These are phyloP conservation scores for Tetanocera ferruginea DNA, from an alignment of 2,888 invertebrate genomes.

Conservation along the genomic window DNA sequence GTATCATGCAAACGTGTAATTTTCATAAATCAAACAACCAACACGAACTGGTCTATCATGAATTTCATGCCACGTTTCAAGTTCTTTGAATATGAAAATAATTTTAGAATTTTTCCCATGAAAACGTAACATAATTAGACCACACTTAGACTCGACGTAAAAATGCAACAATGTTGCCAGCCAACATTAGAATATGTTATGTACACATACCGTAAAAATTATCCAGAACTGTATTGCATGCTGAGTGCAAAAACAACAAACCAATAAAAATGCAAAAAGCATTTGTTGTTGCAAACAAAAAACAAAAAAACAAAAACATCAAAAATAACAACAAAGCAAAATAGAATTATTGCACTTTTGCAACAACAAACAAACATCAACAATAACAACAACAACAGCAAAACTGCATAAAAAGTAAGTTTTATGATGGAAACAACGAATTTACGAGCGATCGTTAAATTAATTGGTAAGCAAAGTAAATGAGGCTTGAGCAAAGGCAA, in stretches of 20 bases:
- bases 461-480: slow-evolving; percentile 58
- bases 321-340: background rate
- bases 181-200: background rate
- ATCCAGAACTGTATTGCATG: background rate
- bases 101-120: slow-evolving; percentile 17
- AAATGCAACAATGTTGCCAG: slow-evolving; percentile 16
- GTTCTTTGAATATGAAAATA: background rate
- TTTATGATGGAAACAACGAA: slow-evolving; percentile 54
- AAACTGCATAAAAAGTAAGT: slow-evolving; percentile 31
- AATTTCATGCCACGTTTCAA: background rate
- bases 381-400: slow-evolving; percentile 4
- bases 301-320: background rate
- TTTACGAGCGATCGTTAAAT: slow-evolving; percentile 67
- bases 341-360: background rate
- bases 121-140: slow-evolving; percentile 1
- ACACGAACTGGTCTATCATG: too few relatives aligned
- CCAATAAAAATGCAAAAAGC: slow-evolving; percentile 6
- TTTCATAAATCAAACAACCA: background rate
- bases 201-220: background rate
- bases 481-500: slow-evolving; percentile 21
- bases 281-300: slow-evolving; percentile 2
- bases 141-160: background rate
- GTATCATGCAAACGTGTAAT: too few relatives aligned
- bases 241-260: slow-evolving; percentile 1
- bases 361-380: background rate